Conservation (phyloP, 2,113 vertebrate genomes). For the Ginglymostoma cirratum region DNA sequence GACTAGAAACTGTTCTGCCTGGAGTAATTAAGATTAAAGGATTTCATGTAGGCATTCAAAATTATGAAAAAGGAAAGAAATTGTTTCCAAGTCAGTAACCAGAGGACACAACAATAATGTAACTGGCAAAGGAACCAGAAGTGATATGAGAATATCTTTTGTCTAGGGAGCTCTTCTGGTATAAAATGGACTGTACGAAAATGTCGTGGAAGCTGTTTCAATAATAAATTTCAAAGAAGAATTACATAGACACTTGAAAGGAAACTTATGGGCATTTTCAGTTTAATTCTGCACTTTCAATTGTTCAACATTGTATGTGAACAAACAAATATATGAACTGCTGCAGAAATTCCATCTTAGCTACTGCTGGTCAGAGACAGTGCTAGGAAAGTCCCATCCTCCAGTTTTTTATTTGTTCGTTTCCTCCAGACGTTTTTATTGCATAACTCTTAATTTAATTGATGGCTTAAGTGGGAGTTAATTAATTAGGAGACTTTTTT, state of each 20-base stretch:
- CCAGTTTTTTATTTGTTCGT: no score
- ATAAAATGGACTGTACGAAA: background rate
- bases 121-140: background rate
- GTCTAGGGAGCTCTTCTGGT: background rate
- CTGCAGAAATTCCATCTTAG: background rate
- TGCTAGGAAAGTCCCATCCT: no score
- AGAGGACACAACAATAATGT: background rate
- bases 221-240: background rate
- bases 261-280: background rate
- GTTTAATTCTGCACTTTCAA: background rate
- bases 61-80: background rate
- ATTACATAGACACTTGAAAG: background rate
- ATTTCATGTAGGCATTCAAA: background rate
- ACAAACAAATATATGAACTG: background rate
- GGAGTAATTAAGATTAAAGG: background rate
- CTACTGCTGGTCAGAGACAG: background rate
- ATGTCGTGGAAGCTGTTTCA: background rate
- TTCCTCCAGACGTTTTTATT: no score
- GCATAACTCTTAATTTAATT: background rate
- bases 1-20: background rate
- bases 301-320: background rate
- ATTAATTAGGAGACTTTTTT: background rate
- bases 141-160: background rate
- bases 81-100: background rate
- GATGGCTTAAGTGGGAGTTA: background rate